Base-by-base conservation (phyloP, 2,797 vertebrate species). In the Dendrocincla tyrannina region DNA sequence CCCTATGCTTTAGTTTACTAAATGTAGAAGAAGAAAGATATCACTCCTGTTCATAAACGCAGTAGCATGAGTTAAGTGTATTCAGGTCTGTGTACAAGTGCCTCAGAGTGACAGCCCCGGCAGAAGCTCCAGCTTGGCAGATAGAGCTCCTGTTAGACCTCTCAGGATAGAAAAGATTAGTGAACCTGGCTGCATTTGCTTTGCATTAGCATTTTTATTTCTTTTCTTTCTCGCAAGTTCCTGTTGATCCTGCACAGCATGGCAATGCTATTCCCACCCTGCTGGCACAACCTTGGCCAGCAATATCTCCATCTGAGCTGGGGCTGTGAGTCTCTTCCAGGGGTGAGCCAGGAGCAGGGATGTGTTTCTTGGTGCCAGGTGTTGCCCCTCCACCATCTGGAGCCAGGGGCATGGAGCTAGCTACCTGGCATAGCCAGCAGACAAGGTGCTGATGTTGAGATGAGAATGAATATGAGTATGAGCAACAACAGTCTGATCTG, bases 211-310 rank as follows among this genome's bases (percentile, higher is more conserved):
- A 24, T 86, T 93, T 81, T 52, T 44, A 39, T 79, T 91, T 63
- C 5, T 88, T 73, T 55, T 46, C 42, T 88, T 94, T 67, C 66
- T 86, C 63, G n/a, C 6, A 17, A 3, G 3, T 30, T 59, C 2
- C 0, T 18, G 30, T 52, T 58, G 25, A 49, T 76, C 20, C 74
- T 37, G 19, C 16, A 7, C 8, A 19, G 30, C 0, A 0, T 66
- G 25, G 30, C 1, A 10, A 33, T 62, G 56, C 8, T 67, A 12
- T 64, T 85, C 53, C 46, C 66, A 72, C 17, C 5, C 18, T 41
- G 9, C 17, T 53, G 46, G 15, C 1, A 2, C 53, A 67, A 60
- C 11, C 35, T 70, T 52, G 82, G 32, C 42, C 73, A 75, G n/a
- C 42, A 50, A 17, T 47, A 10, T 19, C 30, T 30, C 60, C 53